Percentiles rank a stretch among this genome's conserved stretches.
Evolutionary conservation across 2,797 vertebrate species (phyloP).

Genomic region (Sebastolobus altivelis): DNA sequence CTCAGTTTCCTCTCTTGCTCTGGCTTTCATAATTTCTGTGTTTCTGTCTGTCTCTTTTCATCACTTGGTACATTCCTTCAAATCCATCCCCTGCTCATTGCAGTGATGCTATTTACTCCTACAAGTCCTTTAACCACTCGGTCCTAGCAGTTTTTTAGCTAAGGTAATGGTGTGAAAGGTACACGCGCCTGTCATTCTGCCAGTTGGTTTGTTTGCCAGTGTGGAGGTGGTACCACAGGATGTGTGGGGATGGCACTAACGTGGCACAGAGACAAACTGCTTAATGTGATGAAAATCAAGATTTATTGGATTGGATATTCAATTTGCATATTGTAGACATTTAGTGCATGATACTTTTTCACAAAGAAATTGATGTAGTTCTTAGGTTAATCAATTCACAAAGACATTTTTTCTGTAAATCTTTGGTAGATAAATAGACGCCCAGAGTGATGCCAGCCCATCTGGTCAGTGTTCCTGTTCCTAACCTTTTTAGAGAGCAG

Average conservation of each 20-base stretch:
- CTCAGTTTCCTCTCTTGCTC: neutral
- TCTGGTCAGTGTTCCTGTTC: slow-evolving; percentile 38
- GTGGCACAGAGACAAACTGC: slow-evolving; percentile 31
- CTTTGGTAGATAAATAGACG: neutral
- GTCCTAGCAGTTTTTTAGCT: slow-evolving; percentile 10
- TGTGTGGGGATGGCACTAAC: slow-evolving; percentile 3
- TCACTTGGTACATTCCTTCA: slow-evolving; percentile 32
- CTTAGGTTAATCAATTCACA: neutral
- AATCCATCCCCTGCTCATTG: slow-evolving; percentile 27
- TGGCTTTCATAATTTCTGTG: neutral
- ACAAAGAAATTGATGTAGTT: neutral
- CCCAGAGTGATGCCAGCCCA: slow-evolving; percentile 18
- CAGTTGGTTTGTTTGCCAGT: slow-evolving; percentile 37
- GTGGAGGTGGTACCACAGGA: slow-evolving; percentile 26
- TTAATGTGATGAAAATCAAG: neutral
- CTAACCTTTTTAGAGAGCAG: slow-evolving; percentile 34
- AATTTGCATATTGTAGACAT: slow-evolving; percentile 12
- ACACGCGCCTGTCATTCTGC: slow-evolving; percentile 26
- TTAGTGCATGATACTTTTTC: neutral
- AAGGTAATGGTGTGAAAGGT: slow-evolving; percentile 25
- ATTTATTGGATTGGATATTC: neutral
- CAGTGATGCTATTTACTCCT: slow-evolving; percentile 17
- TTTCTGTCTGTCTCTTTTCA: slow-evolving; percentile 2
- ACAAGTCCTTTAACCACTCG: slow-evolving; percentile 11
- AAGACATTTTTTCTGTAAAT: neutral